Evolutionary conservation across 2,797 vertebrate genomes (phyloP).

Genomic region (Brachymystax lenok): DNA sequence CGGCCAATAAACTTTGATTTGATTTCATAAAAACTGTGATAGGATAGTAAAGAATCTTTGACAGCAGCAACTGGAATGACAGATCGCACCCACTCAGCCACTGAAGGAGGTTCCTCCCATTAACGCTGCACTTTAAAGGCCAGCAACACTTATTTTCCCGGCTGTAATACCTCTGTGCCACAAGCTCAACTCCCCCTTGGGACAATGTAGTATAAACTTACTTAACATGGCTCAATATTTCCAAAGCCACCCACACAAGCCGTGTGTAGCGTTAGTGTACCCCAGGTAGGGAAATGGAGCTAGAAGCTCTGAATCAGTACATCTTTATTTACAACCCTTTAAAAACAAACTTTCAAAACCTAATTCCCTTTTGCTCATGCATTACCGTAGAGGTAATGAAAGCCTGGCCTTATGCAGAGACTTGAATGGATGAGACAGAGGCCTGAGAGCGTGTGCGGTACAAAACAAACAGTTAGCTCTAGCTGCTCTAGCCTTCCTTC

Average conservation of each 20-base stretch:
- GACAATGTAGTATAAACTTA: conserved; percentile 71
- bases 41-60: conserved; percentile 5
- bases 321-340: conserved; percentile 69
- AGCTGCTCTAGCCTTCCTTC: conserved; percentile 65
- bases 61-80: conserved; percentile 59
- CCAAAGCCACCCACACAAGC: conserved; percentile 71
- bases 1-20: no score
- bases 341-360: conserved; percentile 70
- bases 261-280: conserved; percentile 22
- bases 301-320: conserved; percentile 61
- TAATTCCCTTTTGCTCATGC: conserved; percentile 61
- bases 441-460: conserved; percentile 54
- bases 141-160: conserved; percentile 57
- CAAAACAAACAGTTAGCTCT: conserved; percentile 65
- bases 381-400: conserved; percentile 57
- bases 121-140: conserved; percentile 69
- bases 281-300: conserved; percentile 58
- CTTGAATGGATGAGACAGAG: conserved; percentile 5
- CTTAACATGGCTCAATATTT: conserved; percentile 63
- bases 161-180: conserved; percentile 67
- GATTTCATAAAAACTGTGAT: not conserved
- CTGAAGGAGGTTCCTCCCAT: conserved; percentile 61
- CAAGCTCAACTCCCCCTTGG: conserved; percentile 63
- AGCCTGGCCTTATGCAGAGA: conserved; percentile 62
- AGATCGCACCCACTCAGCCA: conserved; percentile 70